These are phyloP conservation scores for Proctacanthus coquilletti DNA, from an alignment of 1,140 invertebrate genomes.

Conservation along the genomic window DNA sequence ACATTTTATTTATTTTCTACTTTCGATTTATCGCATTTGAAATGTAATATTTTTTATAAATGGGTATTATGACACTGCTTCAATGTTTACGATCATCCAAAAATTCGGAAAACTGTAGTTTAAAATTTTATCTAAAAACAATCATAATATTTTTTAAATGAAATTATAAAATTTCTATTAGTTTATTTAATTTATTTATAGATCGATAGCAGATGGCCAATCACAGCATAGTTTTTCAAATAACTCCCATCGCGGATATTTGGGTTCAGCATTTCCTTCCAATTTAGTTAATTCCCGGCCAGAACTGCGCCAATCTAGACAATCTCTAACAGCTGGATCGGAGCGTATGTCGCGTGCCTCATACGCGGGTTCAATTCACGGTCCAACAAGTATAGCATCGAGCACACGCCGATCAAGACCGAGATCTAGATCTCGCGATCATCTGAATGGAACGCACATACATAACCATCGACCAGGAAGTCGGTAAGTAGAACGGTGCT, in stretches of 20 bases:
- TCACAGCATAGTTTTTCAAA: slow-evolving; percentile 73
- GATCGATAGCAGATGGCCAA: slow-evolving; percentile 65
- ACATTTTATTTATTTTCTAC: no score
- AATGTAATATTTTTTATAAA: no score
- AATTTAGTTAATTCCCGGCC: slow-evolving; percentile 63
- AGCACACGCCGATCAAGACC: slow-evolving; percentile 51
- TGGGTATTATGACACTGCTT: no score
- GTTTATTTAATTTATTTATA: no score
- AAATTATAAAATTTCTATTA: no score
- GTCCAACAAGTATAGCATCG: slow-evolving; percentile 35
- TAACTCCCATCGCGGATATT: slow-evolving; percentile 55
- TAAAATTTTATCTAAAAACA: no score
- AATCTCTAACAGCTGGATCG: slow-evolving; percentile 60
- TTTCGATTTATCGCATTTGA: no score
- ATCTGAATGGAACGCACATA: slow-evolving; percentile 29
- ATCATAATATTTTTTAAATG: no score
- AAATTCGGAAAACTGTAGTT: no score
- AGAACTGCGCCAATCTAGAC: slow-evolving; percentile 65
- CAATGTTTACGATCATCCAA: no score
- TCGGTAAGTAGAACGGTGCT: slow-evolving; percentile 24
- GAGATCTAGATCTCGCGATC: slow-evolving; percentile 41
- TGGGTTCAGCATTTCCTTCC: slow-evolving; percentile 49
- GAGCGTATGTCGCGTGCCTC: slow-evolving; percentile 59
- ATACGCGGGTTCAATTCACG: slow-evolving; percentile 41
- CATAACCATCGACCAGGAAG: slow-evolving; percentile 39